A percentile compares a stretch with the other conserved stretches of the same genome.
Evolutionary conservation across 2,888 invertebrate genomes (phyloP).

Genomic region (Trissoscelio sp.): DNA sequence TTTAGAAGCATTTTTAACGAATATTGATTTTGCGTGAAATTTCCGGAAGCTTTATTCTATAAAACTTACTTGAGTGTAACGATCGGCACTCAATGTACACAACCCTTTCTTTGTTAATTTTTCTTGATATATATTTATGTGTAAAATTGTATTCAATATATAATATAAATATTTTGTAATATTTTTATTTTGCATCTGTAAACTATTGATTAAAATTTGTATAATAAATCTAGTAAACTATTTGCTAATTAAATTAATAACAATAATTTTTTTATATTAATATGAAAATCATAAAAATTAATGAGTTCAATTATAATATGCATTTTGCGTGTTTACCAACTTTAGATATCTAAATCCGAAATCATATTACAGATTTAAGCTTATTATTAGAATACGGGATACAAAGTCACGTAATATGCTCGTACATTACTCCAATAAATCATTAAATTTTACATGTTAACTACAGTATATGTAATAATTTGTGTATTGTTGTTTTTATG

Average conservation of each 20-base stretch:
- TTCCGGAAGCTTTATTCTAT: slow-evolving; percentile 12
- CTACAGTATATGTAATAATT: no score
- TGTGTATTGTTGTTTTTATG: no score
- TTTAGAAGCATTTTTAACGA: slow-evolving; percentile 21
- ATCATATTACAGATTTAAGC: slow-evolving; percentile 28
- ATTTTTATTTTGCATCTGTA: background rate
- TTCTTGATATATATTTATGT: background rate
- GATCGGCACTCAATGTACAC: slow-evolving; percentile 8
- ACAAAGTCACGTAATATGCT: slow-evolving; percentile 36
- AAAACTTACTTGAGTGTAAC: slow-evolving; percentile 30
- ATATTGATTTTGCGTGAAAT: slow-evolving; percentile 9
- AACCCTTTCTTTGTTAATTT: slow-evolving; percentile 9
- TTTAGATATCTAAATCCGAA: slow-evolving; percentile 40
- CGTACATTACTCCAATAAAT: slow-evolving; percentile 29
- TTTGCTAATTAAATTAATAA: background rate
- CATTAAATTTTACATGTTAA: no score
- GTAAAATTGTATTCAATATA: background rate
- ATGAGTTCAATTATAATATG: slow-evolving; percentile 31
- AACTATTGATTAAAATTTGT: no score
- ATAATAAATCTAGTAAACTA: no score
- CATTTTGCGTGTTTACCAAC: slow-evolving; percentile 46
- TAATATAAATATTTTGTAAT: background rate
- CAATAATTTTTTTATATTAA: background rate
- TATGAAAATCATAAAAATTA: background rate
- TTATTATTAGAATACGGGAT: slow-evolving; percentile 31